Conservation (phyloP, 1,140 invertebrate genomes). For the Rhagoletis zephyria region DNA sequence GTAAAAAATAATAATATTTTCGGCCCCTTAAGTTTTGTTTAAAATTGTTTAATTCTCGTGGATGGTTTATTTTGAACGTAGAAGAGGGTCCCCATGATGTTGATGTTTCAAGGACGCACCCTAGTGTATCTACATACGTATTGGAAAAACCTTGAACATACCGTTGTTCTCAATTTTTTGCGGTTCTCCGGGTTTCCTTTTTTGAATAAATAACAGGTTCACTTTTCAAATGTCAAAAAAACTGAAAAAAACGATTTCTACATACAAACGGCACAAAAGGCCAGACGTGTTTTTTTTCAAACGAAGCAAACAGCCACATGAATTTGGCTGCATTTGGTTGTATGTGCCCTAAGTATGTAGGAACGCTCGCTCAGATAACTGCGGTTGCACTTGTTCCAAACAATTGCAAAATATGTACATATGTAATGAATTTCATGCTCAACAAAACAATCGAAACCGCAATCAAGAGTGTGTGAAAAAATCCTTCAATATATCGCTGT, state of each 20-base stretch:
- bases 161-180: slow-evolving; percentile 35
- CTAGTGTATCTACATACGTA: no score
- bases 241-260: background rate
- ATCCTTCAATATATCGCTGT: background rate
- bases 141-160: slow-evolving; percentile 1
- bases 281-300: background rate
- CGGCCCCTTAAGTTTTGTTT: no score
- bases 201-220: slow-evolving; percentile 16
- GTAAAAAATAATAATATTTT: no score
- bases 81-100: no score
- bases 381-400: slow-evolving; percentile 30
- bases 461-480: slow-evolving; percentile 30
- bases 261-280: background rate
- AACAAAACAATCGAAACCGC: slow-evolving; percentile 20
- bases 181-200: background rate
- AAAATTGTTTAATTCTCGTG: no score
- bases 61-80: no score
- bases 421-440: background rate
- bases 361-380: background rate
- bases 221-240: slow-evolving; percentile 29
- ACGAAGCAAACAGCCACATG: background rate
- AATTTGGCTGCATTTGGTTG: background rate
- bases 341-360: background rate
- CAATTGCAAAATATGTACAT: background rate
- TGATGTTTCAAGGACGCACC: no score